Base-by-base conservation (phyloP, 2,888 invertebrate species). In the Eupithecia subfuscata region DNA sequence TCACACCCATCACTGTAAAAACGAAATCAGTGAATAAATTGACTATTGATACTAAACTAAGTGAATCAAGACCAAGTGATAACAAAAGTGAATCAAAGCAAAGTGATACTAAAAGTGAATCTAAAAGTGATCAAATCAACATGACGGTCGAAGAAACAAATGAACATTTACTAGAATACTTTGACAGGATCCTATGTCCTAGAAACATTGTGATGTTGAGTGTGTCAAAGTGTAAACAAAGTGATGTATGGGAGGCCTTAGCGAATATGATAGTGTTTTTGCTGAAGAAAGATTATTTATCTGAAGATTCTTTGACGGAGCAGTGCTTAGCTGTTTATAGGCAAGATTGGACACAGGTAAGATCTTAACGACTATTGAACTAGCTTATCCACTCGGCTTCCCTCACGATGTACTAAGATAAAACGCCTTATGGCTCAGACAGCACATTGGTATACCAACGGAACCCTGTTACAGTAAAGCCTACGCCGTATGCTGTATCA, bases 261-360 rank as follows among this genome's bases (percentile, higher is more conserved):
- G 91, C 93, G 0, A 84, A 87, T 0, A 85, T 95, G 5, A 79
- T 96, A 2, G 87, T 93, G 73, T 90, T 89, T 75, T 79, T 97
- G 84, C 86, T 97, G 70, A 91, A 93, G 11, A 90, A 95, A 67
- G 88, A 95, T 34, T 92, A 97, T 70, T 84, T 97, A 77, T 95
- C 91, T 6, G 93, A 96, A 22, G 96, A 96, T 68, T 92, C 95
- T 1, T 87, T 97, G 14, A 96, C 96, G 80, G 95, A 96, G 70
- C 96, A 97, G 82, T 96, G 97, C 82, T 90, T 97, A 56, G 95
- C 96, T 1, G 95, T 97, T 18, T 97, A 97, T 75, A 95, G 96
- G 81, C 95, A 95, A 79, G 96, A 97, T 76, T 97, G 97, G 97
- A 89, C 96, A 0, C 92, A 95, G 90, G 96, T 96, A 72, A 52